Conservation (phyloP, 1,140 invertebrate genomes). For the Venturia canescens region DNA sequence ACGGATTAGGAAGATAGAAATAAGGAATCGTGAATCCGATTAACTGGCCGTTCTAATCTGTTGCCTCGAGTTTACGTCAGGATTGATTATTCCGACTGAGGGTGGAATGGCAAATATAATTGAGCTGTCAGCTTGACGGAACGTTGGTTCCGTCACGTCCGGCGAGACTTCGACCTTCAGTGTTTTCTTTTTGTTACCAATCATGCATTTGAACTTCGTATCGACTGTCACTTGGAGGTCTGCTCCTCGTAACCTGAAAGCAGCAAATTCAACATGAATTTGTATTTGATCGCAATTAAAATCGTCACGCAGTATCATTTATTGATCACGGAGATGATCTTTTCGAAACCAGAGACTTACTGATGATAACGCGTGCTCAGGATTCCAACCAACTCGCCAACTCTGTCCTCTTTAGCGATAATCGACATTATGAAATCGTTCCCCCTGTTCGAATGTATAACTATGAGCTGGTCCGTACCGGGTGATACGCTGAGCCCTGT, state of each 20-base stretch:
- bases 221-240: conserved; percentile 83
- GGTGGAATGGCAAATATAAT: conserved; percentile 79
- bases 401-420: conserved; percentile 81
- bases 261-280: too few relatives aligned
- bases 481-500: conserved; percentile 90
- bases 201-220: conserved; percentile 82
- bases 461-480: conserved; percentile 91
- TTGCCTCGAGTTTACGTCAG: conserved; percentile 59
- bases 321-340: too few relatives aligned
- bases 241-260: conserved; percentile 77
- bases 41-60: conserved; percentile 62
- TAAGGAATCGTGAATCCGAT: conserved; percentile 9
- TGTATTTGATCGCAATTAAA: too few relatives aligned
- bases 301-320: too few relatives aligned
- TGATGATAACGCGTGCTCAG: conserved; percentile 85
- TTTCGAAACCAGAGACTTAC: conserved; percentile 78
- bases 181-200: conserved; percentile 83
- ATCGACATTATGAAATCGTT: conserved; percentile 92
- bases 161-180: conserved; percentile 81
- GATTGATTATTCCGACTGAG: conserved; percentile 68
- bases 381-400: conserved; percentile 93
- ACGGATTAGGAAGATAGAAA: neutral
- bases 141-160: conserved; percentile 79
- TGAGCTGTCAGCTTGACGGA: conserved; percentile 78
- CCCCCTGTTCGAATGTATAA: conserved; percentile 91